A percentile compares a stretch with the other conserved stretches of the same genome.
These are phyloP conservation scores for Cataglyphis altisquamis DNA, from an alignment of 2,888 invertebrate genomes.

Conservation along the genomic window DNA sequence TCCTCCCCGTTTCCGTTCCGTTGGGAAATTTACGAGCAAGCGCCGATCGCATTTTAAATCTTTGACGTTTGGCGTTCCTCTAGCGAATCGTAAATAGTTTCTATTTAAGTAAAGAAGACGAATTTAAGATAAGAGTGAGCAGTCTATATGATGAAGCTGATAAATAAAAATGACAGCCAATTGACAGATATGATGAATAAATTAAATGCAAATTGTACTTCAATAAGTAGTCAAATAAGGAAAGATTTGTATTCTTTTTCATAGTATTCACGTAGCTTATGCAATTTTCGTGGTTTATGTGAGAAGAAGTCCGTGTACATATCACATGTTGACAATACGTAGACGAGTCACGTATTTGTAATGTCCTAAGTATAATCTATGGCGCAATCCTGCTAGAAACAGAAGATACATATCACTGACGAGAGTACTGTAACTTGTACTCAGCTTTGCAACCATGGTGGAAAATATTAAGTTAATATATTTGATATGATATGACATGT, in stretches of 20 bases:
- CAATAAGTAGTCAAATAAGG: neutral
- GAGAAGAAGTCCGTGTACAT: conserved; percentile 7
- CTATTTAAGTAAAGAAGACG: conserved; percentile 30
- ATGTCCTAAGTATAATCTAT: conserved; percentile 23
- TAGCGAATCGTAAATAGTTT: conserved; percentile 20
- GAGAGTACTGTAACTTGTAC: conserved; percentile 5
- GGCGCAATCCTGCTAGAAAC: conserved; percentile 19
- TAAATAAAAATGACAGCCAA: neutral
- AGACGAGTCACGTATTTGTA: conserved; percentile 9
- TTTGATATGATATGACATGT: neutral
- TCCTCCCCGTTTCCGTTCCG: conserved; percentile 11
- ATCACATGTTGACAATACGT: conserved; percentile 12
- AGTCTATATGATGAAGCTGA: neutral
- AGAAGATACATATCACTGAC: conserved; percentile 31
- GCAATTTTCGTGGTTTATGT: neutral
- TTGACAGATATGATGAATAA: neutral
- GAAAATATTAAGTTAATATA: conserved; percentile 25
- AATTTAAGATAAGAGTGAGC: neutral
- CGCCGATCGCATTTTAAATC: conserved; percentile 63
- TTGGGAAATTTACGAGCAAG: conserved; percentile 61
- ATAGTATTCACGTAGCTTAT: neutral
- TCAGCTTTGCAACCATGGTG: neutral
- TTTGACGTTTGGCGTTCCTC: conserved; percentile 46
- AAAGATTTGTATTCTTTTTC: neutral
- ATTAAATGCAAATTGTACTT: neutral